Evolutionary conservation across 2,797 vertebrate genomes (phyloP), one percentile per base, ranked within the genome.

Genomic region (Crax fasciolata): DNA sequence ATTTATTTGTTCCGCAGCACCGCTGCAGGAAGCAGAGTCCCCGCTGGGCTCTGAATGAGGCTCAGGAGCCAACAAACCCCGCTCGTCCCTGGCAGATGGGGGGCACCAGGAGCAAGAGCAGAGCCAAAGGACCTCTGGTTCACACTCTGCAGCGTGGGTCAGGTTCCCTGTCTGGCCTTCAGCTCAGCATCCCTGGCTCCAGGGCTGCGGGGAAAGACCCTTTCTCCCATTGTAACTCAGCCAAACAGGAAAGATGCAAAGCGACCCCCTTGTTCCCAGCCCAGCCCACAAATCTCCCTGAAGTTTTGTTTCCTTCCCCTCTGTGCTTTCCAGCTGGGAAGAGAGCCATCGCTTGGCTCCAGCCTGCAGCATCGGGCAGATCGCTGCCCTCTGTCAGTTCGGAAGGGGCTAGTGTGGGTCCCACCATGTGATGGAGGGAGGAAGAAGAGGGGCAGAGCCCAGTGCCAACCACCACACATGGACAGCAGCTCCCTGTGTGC

Each of bases 401-500:
- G 43, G 23, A 28, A 24, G 23, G 49, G 3, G 43, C 2, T 4
- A 12, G 23, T 2, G 3, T 0, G 5, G 35, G 41, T n/a, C 17
- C 54, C 41, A n/a, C 14, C 5, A 2, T 0, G 0, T 2, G 6
- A 23, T 2, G 28, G 19, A 21, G 4, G 30, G 3, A 25, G 18
- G 35, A 41, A 18, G 46, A n/a, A 0, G 3, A 48, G 17, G 57
- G 76, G n/a, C 28, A n/a, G 28, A 48, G 39, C 38, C 66, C 66
- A 8, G 28, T 28, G 30, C 38, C 0, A 5, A 24, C 0, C 1
- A 58, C 65, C 1, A 4, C 58, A 5, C 28, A 4, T 11, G n/a
- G 43, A 15, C 65, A 44, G 49, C 49, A 16, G 23, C 3, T 15
- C 12, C 3, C 11, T 1, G 3, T 0, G 0, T 1, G 2, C 28